Conservation (phyloP, 2,888 invertebrate species). For the Sthenelais limicola region DNA sequence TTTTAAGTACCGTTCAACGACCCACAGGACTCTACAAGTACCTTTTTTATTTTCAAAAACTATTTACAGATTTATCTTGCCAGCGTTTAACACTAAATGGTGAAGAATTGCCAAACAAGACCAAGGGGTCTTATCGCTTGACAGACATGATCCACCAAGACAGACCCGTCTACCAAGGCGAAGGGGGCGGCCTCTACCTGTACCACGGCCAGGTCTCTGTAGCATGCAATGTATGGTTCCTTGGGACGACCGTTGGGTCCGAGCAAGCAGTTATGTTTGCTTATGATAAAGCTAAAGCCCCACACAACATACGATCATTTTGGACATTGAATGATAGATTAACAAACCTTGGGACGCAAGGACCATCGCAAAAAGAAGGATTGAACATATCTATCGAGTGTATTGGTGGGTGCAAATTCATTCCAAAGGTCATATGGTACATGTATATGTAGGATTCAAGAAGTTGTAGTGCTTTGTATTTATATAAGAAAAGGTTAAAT, state of each 20-base stretch:
- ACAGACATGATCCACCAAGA: conserved; percentile 2
- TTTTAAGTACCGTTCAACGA: no score
- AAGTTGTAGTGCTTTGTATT: no score
- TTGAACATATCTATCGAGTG: no score
- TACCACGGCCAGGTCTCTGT: background rate
- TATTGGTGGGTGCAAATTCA: no score
- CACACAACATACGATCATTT: background rate
- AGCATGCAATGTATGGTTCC: background rate
- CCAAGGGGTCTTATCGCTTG: background rate
- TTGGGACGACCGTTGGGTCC: background rate
- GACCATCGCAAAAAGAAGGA: no score
- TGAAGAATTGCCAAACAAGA: background rate
- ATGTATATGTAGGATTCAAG: no score
- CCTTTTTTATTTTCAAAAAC: no score
- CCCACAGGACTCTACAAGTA: no score
- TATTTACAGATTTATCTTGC: conserved; percentile 28
- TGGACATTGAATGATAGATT: conserved; percentile 19
- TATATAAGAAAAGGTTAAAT: no score
- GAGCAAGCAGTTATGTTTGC: conserved; percentile 1
- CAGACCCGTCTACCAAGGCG: conserved; percentile 8
- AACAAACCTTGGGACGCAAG: no score
- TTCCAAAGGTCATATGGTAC: no score
- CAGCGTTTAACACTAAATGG: conserved; percentile 4
- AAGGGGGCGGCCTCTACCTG: background rate
- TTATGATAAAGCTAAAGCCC: background rate